Conservation (phyloP, 2,888 invertebrate genomes). For the Drosophila lacicola region DNA sequence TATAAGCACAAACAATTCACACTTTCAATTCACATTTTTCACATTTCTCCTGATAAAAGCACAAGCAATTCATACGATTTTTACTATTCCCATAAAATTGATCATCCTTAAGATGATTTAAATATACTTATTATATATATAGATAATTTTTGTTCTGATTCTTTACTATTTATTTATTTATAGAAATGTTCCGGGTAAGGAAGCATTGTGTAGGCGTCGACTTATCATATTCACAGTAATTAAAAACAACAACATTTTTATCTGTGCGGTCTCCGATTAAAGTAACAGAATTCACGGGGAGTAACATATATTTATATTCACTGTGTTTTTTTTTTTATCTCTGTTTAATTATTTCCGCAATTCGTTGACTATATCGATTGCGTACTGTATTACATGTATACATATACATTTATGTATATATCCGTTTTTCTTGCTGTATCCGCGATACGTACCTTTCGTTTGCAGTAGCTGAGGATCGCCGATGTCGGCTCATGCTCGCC, state of each 20-base stretch:
- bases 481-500: conserved; percentile 91
- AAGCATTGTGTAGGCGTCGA: background rate
- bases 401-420: background rate
- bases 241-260: background rate
- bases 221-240: background rate
- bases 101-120: no score
- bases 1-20: no score
- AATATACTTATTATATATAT: no score
- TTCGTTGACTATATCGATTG: background rate
- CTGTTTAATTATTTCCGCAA: background rate
- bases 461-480: conserved; percentile 92
- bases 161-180: no score
- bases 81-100: no score
- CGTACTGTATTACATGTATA: background rate
- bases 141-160: no score
- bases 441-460: conserved; percentile 87
- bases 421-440: background rate
- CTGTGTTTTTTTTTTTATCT: background rate
- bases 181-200: background rate
- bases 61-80: no score
- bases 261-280: background rate
- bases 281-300: background rate
- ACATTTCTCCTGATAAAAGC: no score
- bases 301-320: background rate
- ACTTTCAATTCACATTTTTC: no score